These are phyloP conservation scores for Halocynthia aurantium DNA, from an alignment of 23 tunicate genomes.

Conservation along the genomic window DNA sequence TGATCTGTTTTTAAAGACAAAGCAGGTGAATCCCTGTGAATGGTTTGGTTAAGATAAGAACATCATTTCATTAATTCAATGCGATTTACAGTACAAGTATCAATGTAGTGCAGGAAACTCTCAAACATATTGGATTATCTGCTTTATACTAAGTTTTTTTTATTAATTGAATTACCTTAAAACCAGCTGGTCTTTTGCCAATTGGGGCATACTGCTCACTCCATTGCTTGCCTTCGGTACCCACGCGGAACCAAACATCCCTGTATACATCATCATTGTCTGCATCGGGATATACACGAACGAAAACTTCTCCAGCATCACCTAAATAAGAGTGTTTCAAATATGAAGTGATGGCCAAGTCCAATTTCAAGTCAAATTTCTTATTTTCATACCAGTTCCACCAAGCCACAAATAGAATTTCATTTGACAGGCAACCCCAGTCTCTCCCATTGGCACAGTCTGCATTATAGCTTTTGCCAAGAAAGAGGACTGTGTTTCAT, in stretches of 20 bases:
- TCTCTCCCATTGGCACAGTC: conserved; percentile 65
- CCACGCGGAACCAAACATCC: conserved; percentile 79
- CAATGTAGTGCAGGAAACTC: too few species aligned
- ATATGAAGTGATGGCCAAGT: neutral
- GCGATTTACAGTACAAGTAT: too few species aligned
- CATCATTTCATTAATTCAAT: too few species aligned
- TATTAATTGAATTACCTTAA: conserved; percentile 12
- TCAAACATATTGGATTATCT: too few species aligned
- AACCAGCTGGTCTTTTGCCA: conserved; percentile 80
- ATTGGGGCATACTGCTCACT: conserved; percentile 65
- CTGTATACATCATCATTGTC: conserved; percentile 37
- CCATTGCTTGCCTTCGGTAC: conserved; percentile 74
- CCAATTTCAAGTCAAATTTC: neutral
- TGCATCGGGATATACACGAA: conserved; percentile 80
- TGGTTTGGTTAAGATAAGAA: too few species aligned
- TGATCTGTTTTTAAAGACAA: too few species aligned
- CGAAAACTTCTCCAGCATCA: conserved; percentile 77
- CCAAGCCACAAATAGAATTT: conserved; percentile 69
- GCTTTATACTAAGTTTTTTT: too few species aligned
- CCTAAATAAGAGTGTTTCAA: conserved; percentile 32
- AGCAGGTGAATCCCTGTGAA: too few species aligned
- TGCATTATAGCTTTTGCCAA: conserved; percentile 75
- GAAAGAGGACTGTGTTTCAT: conserved; percentile 60
- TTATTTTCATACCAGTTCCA: conserved; percentile 40
- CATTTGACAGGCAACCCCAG: conserved; percentile 77